Evolutionary conservation across 2,888 invertebrate genomes (phyloP), one percentile per base, ranked within the genome.

Genomic region (Pomacea canaliculata): DNA sequence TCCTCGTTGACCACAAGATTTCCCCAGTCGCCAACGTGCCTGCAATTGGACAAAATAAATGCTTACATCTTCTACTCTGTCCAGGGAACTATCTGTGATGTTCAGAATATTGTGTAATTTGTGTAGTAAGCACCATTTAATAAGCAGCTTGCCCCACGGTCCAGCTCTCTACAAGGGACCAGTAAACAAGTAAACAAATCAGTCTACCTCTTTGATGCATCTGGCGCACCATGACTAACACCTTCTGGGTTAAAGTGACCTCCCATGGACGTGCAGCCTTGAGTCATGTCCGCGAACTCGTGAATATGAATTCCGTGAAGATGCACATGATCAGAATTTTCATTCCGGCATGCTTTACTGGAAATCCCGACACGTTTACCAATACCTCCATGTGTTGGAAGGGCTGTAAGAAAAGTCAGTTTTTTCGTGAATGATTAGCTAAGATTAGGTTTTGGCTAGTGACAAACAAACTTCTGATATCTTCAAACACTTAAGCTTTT

Each of bases 181-280:
- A 63, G 27, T 18, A n/a, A 63, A 63, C n/a, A 63, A 18, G 7
- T 60, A 60, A 63, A 23, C 8, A 63, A 10, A 5, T 23, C 23
- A 23, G 23, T 60, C 23, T 13, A 80, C 80, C 79, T 77, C 5
- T 60, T 59, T 3, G 62, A 51, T 5, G 49, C 71, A 8, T 76
- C 56, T 19, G 63, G 79, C 1, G 78, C 79, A 3, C 80, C 80
- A 60, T 82, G 82, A 10, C 3, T 2, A 7, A 46, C 48, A 1
- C 70, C 67, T 16, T 66, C 46, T 4, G 82, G 82, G 65, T 82
- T 78, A 63, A 70, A 79, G 63, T 82, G 82, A n/a, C 79, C 76
- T 3, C 82, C 80, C 18, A 80, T 74, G 9, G 75, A 73, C 19
- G 68, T 62, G 73, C 82, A 82, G 16, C 79, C 79, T 4, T 73